Evolutionary conservation across 2,888 invertebrate genomes (phyloP).

Genomic region (Myopa tessellatipennis): DNA sequence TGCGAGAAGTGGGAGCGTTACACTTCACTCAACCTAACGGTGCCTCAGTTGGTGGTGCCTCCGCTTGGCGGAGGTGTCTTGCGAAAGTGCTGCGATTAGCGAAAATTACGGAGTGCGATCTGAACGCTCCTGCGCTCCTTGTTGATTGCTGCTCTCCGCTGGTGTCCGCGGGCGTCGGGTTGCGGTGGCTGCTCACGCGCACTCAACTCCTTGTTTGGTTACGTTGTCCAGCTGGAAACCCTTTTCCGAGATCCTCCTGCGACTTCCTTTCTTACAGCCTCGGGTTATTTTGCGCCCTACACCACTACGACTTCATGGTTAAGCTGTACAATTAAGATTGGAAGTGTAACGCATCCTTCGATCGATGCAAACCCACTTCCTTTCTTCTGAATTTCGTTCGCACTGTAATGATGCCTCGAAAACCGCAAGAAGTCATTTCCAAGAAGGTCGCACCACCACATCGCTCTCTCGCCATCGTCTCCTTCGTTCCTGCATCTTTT

Average conservation of each 20-base stretch:
- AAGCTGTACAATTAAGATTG: no score
- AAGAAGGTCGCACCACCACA: constrained; percentile 59
- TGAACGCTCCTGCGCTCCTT: neutral
- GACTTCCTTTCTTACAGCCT: no score
- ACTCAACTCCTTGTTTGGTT: no score
- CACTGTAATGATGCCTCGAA: constrained; percentile 31
- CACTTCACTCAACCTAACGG: no score
- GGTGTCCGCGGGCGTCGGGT: no score
- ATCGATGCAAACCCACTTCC: no score
- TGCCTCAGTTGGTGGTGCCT: neutral
- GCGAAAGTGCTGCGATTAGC: neutral
- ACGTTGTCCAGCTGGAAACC: no score
- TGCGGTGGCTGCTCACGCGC: no score
- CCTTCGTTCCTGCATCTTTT: constrained; percentile 30
- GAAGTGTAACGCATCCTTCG: no score
- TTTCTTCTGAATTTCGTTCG: neutral
- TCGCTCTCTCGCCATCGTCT: neutral
- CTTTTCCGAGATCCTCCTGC: no score
- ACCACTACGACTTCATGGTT: no score
- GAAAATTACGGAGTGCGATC: constrained; percentile 1
- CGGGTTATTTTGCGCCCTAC: no score
- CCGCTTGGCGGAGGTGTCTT: neutral
- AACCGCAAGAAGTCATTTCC: constrained; percentile 63
- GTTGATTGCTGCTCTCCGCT: neutral
- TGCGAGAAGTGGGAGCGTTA: constrained; percentile 11